Percentiles rank a stretch among this genome's conserved stretches.
These are phyloP conservation scores for Neoarius graeffei DNA, from an alignment of 2,113 vertebrate genomes.

Conservation along the genomic window DNA sequence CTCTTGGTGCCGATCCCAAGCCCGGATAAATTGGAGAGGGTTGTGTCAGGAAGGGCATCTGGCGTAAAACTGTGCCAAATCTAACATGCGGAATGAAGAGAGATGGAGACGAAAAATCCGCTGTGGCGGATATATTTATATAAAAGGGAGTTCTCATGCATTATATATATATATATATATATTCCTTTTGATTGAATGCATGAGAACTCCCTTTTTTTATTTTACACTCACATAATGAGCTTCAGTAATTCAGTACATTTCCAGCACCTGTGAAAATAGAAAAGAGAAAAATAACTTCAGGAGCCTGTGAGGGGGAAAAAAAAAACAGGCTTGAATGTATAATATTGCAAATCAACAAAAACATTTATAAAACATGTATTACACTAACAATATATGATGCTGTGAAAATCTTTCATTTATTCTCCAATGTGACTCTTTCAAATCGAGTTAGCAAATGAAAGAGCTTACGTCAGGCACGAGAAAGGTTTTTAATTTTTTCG, in stretches of 20 bases:
- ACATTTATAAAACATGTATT: neutral
- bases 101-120: too few relatives aligned
- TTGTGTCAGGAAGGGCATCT: too few relatives aligned
- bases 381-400: neutral
- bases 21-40: too few relatives aligned
- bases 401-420: neutral
- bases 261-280: neutral
- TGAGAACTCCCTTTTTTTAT: slow-evolving; percentile 6
- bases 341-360: neutral
- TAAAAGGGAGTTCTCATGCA: too few relatives aligned
- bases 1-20: too few relatives aligned
- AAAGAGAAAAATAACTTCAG: neutral
- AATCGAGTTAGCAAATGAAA: neutral
- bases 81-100: too few relatives aligned
- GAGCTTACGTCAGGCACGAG: neutral
- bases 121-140: too few relatives aligned
- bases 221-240: neutral
- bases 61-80: too few relatives aligned
- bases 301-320: neutral
- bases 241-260: neutral
- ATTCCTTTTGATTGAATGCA: slow-evolving; percentile 3
- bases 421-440: neutral
- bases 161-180: too few relatives aligned
- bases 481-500: neutral
- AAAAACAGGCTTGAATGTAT: neutral